Percentiles rank a stretch among this genome's conserved stretches.
These are phyloP conservation scores for Lymantria monacha DNA, from an alignment of 2,888 invertebrate genomes.

Conservation along the genomic window DNA sequence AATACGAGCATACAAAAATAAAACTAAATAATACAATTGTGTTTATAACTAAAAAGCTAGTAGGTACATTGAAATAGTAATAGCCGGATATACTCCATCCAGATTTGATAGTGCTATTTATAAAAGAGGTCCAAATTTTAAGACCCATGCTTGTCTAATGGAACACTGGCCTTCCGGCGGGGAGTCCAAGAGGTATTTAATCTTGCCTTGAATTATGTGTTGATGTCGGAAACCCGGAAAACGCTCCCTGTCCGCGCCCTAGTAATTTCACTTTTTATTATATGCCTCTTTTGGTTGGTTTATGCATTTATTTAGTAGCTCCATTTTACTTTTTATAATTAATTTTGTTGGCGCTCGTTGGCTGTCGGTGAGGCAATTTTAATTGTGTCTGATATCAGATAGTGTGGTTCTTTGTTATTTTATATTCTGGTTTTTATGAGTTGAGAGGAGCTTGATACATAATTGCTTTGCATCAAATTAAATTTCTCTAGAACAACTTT, in stretches of 20 bases:
- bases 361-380: conserved; percentile 12
- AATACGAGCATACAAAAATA: conserved; percentile 1
- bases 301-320: conserved; percentile 40
- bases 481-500: neutral
- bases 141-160: conserved; percentile 62
- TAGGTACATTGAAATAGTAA: conserved; percentile 9
- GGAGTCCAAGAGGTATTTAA: conserved; percentile 76
- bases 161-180: conserved; percentile 66
- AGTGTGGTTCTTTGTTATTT: conserved; percentile 11
- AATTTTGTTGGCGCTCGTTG: conserved; percentile 20
- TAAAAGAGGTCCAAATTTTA: conserved; percentile 49
- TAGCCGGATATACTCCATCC: conserved; percentile 27
- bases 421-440: conserved; percentile 9
- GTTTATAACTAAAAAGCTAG: neutral
- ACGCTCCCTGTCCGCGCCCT: conserved; percentile 61
- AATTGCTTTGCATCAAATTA: neutral
- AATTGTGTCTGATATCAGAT: conserved; percentile 20
- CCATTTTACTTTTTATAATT: conserved; percentile 28
- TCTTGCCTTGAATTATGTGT: conserved; percentile 77
- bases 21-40: neutral
- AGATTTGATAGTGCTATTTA: conserved; percentile 40
- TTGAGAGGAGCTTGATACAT: neutral
- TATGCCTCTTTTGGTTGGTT: conserved; percentile 44
- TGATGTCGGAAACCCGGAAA: conserved; percentile 72
- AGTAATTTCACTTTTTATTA: conserved; percentile 69